Base-by-base conservation (phyloP, 2,113 vertebrate genomes). In the Callospermophilus lateralis region DNA sequence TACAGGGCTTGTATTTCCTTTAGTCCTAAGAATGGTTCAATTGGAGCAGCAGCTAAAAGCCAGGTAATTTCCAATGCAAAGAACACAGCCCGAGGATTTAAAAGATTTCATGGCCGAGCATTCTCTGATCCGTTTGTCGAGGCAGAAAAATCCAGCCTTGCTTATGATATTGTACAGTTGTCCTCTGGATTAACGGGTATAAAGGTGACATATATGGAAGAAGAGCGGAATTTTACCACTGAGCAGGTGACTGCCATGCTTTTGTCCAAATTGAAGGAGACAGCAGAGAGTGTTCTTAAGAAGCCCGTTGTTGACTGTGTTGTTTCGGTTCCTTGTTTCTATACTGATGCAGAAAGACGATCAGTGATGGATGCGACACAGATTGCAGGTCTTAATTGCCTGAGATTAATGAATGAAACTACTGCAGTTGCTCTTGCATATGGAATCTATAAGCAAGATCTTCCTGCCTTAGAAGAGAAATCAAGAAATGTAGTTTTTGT, bases 401-500 rank as follows among this genome's bases (percentile, higher is more conserved):
- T 99, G 92, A 98, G 98, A 34, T 98, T 99, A 77, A 99, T 99
- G 98, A 99, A 99, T 79, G 99, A 99, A 97, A 99, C 99, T 53
- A 99, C 99, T 92, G 99, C 99, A 99, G 99, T 99, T 98, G 99
- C 99, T 97, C 99, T 99, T 96, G 99, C 99, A 0, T 99, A 99
- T 89, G 99, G 99, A 92, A 99, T 99, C 98, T 99, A 99, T 98
- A 99, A 99, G 97, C 99, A 99, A 98, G 99, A 99, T 98, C 99
- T 99, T 95, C 99, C 99, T 68, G 97, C 99, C 83, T 98, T 99
- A 17, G 99, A 99, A 81, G 99, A 99, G 93, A 99, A 99, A 98
- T 99, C 99, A 97, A 98, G 99, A 98, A 99, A 98, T 2, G 99
- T 99, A 96, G 99, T 99, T 97, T 99, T 99, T 98, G 99, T 99